Evolutionary conservation across 2,797 vertebrate genomes (phyloP), one percentile per base, ranked within the genome.

Genomic region (Ciconia nigra): DNA sequence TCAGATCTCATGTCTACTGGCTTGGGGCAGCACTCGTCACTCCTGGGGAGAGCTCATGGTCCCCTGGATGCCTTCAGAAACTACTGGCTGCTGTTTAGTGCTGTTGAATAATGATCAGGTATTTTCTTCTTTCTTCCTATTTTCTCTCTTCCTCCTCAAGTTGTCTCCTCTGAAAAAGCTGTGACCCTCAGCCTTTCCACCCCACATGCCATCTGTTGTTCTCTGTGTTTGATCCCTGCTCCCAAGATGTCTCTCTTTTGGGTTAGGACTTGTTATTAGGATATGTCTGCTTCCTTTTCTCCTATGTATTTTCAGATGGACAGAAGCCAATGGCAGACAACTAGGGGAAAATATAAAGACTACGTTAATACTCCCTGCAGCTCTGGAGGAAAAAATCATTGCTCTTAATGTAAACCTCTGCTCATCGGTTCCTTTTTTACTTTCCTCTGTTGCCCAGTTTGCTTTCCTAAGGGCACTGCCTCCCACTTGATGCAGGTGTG

Each of bases 401-500:
- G n/a, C 10, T 93, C 19, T 76, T 61, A 62, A 28, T 37, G 25
- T 57, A 93, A 78, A 58, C 21, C 9, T 83, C 69, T 74, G 17
- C 28, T 90, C 41, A 7, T 11, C 3, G 4, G 28, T 57, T 94
- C 11, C 24, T 79, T 69, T 93, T 91, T 57, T 8, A 12, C 24
- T 74, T 91, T 87, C 8, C 29, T 35, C 22, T 72, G 18, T 73
- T 90, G 59, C 66, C 20, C 18, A 66, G 0, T 62, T 94, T 90
- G 25, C 41, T 96, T 82, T 93, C 94, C 69, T 76, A 67, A 89
- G 90, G 96, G 81, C 26, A 54, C 41, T 91, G 67, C 74, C 84
- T 94, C 96, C 87, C 71, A 87, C 89, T 25, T 49, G 15, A 29
- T 54, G 63, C 96, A 96, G 96, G 83, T 96, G 96, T 90, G 95